A percentile compares a stretch with the other conserved stretches of the same genome.
Conservation (phyloP, 2,888 invertebrate species). For the Tetranychus piercei region DNA sequence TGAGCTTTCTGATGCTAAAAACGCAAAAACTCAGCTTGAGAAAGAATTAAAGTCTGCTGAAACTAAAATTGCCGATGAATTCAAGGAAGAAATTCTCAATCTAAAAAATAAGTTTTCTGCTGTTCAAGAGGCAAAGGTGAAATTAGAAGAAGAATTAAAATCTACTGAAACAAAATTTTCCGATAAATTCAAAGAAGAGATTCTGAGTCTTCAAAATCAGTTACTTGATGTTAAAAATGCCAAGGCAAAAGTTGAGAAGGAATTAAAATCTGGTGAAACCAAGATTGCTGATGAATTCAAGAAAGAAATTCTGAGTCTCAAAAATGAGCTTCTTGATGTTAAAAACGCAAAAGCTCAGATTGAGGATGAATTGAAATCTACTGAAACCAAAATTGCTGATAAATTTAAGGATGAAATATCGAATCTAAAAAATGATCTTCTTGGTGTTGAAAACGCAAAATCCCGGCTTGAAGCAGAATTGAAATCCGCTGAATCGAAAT, state of each 20-base stretch:
- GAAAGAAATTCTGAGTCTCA: too few relatives aligned
- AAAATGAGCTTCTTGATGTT: neutral
- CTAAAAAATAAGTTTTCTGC: constrained; percentile 3
- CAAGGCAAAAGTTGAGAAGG: neutral
- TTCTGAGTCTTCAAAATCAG: neutral
- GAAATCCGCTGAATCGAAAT: too few relatives aligned
- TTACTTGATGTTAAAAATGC: neutral
- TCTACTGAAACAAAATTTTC: too few relatives aligned
- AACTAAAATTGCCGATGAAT: neutral
- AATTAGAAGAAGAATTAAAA: neutral
- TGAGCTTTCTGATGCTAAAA: neutral
- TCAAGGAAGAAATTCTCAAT: neutral
- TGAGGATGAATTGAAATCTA: too few relatives aligned
- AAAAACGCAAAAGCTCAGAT: neutral
- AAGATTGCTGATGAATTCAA: too few relatives aligned
- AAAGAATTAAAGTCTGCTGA: neutral
- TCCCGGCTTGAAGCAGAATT: too few relatives aligned
- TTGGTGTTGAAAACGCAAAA: neutral
- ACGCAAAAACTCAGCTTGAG: neutral
- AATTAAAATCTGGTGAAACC: too few relatives aligned
- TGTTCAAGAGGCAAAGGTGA: neutral
- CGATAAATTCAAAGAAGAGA: too few relatives aligned
- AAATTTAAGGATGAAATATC: too few relatives aligned
- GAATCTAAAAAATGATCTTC: neutral
- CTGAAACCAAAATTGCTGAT: too few relatives aligned